phyloP scores from a whole-genome alignment of 64 coral and sea anemone genomes.

The Pachyseris speciosa region DNA sequence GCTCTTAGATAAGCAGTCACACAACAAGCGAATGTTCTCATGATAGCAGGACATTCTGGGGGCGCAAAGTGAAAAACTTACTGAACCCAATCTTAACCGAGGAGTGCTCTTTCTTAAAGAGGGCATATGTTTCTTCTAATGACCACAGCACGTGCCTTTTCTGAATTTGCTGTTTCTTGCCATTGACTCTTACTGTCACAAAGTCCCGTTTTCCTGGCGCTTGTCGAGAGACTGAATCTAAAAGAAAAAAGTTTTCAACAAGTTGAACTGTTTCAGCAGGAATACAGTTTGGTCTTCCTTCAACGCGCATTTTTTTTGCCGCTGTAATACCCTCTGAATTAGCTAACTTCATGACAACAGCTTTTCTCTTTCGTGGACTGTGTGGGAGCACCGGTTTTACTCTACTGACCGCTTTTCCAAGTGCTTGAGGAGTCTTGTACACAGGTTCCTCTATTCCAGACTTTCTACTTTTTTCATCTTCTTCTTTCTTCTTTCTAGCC shows the following conservation, averaged over 20 bases:
- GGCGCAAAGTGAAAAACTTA: conserved; percentile 62
- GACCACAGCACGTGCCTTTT: conserved; percentile 60
- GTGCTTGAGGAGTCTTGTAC: too few species aligned
- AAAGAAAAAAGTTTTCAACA: conserved; percentile 30
- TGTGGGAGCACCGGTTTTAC: conserved; percentile 29
- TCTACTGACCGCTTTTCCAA: conserved; percentile 19
- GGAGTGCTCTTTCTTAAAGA: conserved; percentile 30
- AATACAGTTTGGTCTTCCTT: conserved; percentile 5
- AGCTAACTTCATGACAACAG: conserved; percentile 28
- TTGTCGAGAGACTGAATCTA: conserved; percentile 75
- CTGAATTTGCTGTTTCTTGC: conserved; percentile 48
- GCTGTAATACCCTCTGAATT: conserved; percentile 1
- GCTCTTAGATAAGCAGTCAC: conserved; percentile 77
- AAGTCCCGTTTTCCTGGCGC: conserved; percentile 59
- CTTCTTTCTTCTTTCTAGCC: too few species aligned
- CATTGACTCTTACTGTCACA: not conserved
- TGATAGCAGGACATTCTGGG: conserved; percentile 81
- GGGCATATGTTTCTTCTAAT: conserved; percentile 33
- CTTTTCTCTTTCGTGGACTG: conserved; percentile 23
- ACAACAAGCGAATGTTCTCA: conserved; percentile 72
- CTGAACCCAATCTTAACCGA: conserved; percentile 55
- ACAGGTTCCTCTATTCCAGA: too few species aligned
- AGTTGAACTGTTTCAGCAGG: conserved; percentile 34
- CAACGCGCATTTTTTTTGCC: not conserved
- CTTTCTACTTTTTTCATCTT: too few species aligned